A percentile compares a stretch with the other conserved stretches of the same genome.
Conservation (phyloP, 2,113 vertebrate genomes). For the Nanger granti region DNA sequence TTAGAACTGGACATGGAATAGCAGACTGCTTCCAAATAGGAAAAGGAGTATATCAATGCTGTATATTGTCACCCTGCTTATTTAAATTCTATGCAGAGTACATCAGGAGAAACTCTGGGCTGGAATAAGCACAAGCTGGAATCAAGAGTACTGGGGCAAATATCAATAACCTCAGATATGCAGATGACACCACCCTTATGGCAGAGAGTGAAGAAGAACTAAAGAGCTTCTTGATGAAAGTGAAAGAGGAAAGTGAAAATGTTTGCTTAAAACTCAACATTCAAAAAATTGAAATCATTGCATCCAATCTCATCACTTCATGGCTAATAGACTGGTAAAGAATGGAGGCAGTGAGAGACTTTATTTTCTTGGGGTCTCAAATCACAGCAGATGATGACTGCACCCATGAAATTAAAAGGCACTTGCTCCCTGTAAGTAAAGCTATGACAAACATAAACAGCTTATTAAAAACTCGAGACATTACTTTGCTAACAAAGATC, state of each 20-base stretch:
- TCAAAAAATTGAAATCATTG: background rate
- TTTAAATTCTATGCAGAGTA: background rate
- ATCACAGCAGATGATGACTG: background rate
- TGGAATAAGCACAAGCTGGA: background rate
- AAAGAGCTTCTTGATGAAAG: background rate
- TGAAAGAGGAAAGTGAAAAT: background rate
- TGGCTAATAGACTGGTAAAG: background rate
- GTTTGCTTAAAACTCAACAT: background rate
- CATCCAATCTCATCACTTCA: background rate
- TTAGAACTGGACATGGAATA: background rate
- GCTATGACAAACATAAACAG: background rate
- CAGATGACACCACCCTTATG: background rate
- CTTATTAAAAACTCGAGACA: background rate
- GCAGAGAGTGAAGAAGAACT: background rate
- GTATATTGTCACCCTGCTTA: background rate
- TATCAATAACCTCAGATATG: background rate
- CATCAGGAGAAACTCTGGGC: background rate
- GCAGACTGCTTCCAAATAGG: background rate
- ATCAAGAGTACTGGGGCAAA: background rate
- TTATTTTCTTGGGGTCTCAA: background rate
- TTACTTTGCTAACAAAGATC: background rate
- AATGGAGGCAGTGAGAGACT: background rate
- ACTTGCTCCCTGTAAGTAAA: background rate
- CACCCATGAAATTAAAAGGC: background rate
- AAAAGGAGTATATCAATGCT: background rate